A percentile compares a stretch with the other conserved stretches of the same genome.
These are phyloP conservation scores for Etheostoma nigrum DNA, from an alignment of 2,797 vertebrate species.

Conservation along the genomic window DNA sequence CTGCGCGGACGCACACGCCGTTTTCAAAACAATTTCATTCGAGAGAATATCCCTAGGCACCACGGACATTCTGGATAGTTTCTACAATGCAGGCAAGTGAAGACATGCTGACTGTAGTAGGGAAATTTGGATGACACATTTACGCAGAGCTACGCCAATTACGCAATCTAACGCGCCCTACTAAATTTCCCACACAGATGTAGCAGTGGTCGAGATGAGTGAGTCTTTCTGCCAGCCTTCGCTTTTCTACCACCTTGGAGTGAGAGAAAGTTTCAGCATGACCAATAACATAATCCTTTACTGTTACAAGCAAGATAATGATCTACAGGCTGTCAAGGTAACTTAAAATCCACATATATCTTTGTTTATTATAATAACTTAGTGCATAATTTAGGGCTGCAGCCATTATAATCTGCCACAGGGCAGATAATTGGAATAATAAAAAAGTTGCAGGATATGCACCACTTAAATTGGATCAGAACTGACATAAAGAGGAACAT, in stretches of 20 bases:
- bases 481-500: neutral
- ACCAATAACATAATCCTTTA: conserved; percentile 93
- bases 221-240: conserved; percentile 90
- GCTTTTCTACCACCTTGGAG: conserved; percentile 93
- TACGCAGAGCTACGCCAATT: neutral
- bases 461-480: neutral
- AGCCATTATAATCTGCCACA: neutral
- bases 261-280: conserved; percentile 95
- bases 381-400: neutral
- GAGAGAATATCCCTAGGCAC: conserved; percentile 85
- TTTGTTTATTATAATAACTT: neutral
- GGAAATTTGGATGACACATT: neutral
- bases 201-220: conserved; percentile 92
- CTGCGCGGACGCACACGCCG: conserved; percentile 82
- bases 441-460: neutral
- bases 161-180: conserved; percentile 18
- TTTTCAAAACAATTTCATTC: conserved; percentile 81
- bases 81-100: conserved; percentile 94
- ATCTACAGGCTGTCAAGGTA: conserved; percentile 90
- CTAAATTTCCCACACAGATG: conserved; percentile 79
- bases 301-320: conserved; percentile 86
- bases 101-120: conserved; percentile 33
- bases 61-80: conserved; percentile 85
- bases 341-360: neutral
- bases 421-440: neutral